Conservation (phyloP, 2,888 invertebrate genomes). For the Apodemia duryi region DNA sequence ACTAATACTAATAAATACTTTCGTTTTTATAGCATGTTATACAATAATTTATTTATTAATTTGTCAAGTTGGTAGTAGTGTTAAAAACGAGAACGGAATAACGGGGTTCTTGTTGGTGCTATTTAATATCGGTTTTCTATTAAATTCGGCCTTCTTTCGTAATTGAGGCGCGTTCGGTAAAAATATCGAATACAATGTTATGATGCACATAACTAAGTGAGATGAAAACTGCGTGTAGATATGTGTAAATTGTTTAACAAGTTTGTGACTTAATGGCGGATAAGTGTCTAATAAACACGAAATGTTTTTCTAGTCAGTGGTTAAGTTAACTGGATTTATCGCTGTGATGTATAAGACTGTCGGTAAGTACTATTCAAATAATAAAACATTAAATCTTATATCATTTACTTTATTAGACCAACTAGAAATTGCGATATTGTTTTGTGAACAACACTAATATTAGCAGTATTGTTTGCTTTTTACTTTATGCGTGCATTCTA, state of each 20-base stretch:
- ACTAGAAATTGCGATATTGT: background rate
- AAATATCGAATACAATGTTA: background rate
- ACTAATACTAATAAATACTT: too few relatives aligned
- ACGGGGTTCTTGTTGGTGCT: constrained; percentile 45
- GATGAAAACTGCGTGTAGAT: constrained; percentile 32
- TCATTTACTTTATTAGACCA: background rate
- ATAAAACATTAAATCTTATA: background rate
- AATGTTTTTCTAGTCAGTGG: constrained; percentile 59
- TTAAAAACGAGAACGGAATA: constrained; percentile 45
- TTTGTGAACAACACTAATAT: background rate
- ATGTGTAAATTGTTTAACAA: constrained; percentile 47
- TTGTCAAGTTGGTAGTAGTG: constrained; percentile 51
- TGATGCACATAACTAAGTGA: background rate
- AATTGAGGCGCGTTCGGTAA: background rate
- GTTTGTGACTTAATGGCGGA: constrained; percentile 63
- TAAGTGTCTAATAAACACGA: constrained; percentile 35
- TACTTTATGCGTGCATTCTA: background rate
- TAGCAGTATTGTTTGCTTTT: background rate
- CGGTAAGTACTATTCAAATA: constrained; percentile 45
- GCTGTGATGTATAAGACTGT: constrained; percentile 53
- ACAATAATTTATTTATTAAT: constrained; percentile 61
- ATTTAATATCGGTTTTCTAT: constrained; percentile 9
- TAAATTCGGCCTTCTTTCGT: background rate
- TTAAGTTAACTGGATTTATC: constrained; percentile 40
- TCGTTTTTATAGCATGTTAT: too few relatives aligned